Percentiles rank a stretch among this genome's conserved stretches.
phyloP scores from a whole-genome alignment of 2,113 vertebrate species.

The Campylomormyrus tamandua region DNA sequence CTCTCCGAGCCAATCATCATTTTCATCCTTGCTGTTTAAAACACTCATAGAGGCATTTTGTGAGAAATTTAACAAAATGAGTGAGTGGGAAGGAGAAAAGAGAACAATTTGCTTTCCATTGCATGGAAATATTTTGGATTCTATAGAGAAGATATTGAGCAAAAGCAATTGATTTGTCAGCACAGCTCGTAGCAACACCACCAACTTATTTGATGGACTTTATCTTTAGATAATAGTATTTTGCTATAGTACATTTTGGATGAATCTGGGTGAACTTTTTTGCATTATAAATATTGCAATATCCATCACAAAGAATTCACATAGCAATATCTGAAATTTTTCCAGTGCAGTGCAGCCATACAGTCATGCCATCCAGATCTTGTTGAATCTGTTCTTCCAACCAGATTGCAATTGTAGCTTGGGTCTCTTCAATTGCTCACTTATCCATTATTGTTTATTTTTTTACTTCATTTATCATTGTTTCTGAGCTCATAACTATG shows the following conservation, averaged over 20 bases:
- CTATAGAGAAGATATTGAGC: background rate
- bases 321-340: background rate
- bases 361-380: background rate
- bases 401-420: background rate
- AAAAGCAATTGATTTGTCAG: background rate
- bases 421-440: background rate
- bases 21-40: background rate
- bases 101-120: background rate
- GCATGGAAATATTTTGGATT: background rate
- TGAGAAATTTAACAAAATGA: background rate
- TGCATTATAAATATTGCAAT: background rate
- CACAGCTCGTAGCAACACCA: background rate
- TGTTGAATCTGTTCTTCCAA: background rate
- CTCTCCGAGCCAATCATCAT: background rate
- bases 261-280: background rate
- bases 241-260: background rate
- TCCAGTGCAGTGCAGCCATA: background rate
- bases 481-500: background rate
- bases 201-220: background rate
- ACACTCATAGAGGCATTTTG: background rate
- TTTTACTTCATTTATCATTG: background rate
- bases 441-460: background rate
- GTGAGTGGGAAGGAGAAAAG: background rate
- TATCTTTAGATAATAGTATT: background rate
- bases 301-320: background rate